Evolutionary conservation across 2,113 vertebrate genomes (phyloP).

Genomic region (Leptocoma aspasia): DNA sequence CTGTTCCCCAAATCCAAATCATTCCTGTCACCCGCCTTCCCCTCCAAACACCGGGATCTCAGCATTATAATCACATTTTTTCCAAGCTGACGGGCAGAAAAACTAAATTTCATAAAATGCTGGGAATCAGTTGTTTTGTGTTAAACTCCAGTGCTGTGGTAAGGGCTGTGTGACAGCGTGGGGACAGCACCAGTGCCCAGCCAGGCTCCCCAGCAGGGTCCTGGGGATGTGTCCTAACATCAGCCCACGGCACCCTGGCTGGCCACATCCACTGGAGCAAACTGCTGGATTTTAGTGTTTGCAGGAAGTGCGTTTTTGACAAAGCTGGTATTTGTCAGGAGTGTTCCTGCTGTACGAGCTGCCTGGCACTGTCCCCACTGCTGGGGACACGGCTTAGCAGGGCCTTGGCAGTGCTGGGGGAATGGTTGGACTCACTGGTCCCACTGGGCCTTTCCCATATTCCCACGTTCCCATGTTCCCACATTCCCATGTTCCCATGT

Average conservation of each 20-base stretch:
- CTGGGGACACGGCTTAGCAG: fast-evolving
- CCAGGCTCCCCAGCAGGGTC: fast-evolving
- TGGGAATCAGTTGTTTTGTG: not conserved
- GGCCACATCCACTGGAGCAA: fast-evolving
- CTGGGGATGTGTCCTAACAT: not conserved
- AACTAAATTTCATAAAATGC: not conserved
- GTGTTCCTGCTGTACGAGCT: fast-evolving
- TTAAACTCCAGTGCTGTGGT: not conserved
- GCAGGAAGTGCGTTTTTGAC: not conserved
- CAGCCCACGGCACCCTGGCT: not conserved
- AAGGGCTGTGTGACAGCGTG: fast-evolving
- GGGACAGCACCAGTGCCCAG: not conserved
- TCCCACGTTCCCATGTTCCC: not conserved
- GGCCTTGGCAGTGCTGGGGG: not conserved
- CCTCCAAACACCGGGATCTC: not conserved
- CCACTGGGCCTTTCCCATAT: not conserved
- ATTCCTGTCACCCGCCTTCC: not conserved
- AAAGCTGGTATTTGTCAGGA: fast-evolving
- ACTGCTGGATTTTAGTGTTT: fast-evolving
- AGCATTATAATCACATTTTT: slow-evolving; percentile 13
- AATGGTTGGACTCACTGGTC: fast-evolving
- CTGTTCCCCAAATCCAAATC: slow-evolving; percentile 47
- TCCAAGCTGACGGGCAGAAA: slow-evolving; percentile 20
- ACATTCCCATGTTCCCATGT: fast-evolving
- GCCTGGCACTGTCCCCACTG: fast-evolving